Percentiles rank a stretch among this genome's conserved stretches.
Conservation (phyloP, 2,888 invertebrate species). For the Drosophila merina region DNA sequence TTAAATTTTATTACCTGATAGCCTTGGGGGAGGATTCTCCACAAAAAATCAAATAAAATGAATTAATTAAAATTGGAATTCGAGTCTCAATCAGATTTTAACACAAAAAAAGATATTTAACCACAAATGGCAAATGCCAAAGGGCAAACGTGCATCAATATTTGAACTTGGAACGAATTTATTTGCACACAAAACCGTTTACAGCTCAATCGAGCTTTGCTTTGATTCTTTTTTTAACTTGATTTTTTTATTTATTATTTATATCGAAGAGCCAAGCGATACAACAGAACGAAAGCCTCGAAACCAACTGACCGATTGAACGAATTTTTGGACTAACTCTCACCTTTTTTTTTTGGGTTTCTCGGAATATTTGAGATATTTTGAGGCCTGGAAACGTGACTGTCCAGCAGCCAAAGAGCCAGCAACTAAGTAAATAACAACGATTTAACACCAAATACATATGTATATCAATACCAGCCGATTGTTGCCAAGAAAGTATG, state of each 20-base stretch:
- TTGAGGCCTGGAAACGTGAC: conserved; percentile 47
- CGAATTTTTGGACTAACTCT: background rate
- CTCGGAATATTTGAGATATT: conserved; percentile 5
- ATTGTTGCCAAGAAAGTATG: conserved; percentile 18
- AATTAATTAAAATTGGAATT: background rate
- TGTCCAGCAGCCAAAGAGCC: conserved; percentile 17
- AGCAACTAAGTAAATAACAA: conserved; percentile 30
- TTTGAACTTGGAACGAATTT: conserved; percentile 18
- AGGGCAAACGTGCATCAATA: conserved; percentile 9
- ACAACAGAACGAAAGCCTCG: conserved; percentile 23
- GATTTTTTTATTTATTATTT: background rate
- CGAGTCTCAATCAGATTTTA: background rate
- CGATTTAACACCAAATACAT: conserved; percentile 52
- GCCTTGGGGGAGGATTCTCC: background rate
- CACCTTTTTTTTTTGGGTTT: conserved; percentile 4
- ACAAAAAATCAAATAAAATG: background rate
- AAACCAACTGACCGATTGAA: conserved; percentile 27
- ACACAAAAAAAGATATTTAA: background rate
- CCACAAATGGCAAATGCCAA: background rate
- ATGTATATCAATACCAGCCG: conserved; percentile 50
- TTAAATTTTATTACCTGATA: background rate
- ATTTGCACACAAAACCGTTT: conserved; percentile 17
- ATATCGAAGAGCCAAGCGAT: conserved; percentile 9
- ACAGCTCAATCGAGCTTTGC: conserved; percentile 15
- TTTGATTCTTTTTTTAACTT: conserved; percentile 1